A percentile compares a stretch with the other conserved stretches of the same genome.
phyloP scores from a whole-genome alignment of 1,140 invertebrate genomes.

The Psix sp. region DNA sequence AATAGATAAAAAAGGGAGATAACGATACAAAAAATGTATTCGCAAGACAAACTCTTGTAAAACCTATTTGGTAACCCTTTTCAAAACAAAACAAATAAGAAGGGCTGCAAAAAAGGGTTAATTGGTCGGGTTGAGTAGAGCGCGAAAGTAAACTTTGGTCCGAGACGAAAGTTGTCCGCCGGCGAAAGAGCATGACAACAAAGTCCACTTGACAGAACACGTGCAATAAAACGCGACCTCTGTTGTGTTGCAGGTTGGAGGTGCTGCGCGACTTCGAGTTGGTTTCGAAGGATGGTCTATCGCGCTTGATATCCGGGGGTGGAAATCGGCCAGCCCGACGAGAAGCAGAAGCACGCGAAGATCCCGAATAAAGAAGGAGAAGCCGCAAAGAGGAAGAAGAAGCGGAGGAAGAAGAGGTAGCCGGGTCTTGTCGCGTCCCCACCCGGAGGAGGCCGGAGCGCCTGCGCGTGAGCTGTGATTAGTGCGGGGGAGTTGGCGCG shows the following conservation, averaged over 20 bases:
- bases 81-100: too few relatives aligned
- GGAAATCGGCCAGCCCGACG: conserved; percentile 16
- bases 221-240: too few relatives aligned
- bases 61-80: too few relatives aligned
- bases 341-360: neutral
- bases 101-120: too few relatives aligned
- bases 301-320: conserved; percentile 42
- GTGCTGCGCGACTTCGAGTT: neutral
- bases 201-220: too few relatives aligned
- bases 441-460: neutral
- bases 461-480: conserved; percentile 6
- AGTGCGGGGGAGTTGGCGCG: conserved; percentile 12
- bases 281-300: conserved; percentile 16
- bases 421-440: neutral
- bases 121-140: too few relatives aligned
- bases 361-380: conserved; percentile 1
- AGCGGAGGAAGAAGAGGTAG: neutral
- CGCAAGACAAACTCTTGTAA: too few relatives aligned
- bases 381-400: neutral
- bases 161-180: too few relatives aligned
- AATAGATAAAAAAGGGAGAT: too few relatives aligned
- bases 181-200: too few relatives aligned
- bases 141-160: too few relatives aligned
- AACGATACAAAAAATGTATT: too few relatives aligned
- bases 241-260: conserved; percentile 16